Evolutionary conservation across 2,797 vertebrate genomes (phyloP).

Genomic region (Chiloscyllium punctatum): DNA sequence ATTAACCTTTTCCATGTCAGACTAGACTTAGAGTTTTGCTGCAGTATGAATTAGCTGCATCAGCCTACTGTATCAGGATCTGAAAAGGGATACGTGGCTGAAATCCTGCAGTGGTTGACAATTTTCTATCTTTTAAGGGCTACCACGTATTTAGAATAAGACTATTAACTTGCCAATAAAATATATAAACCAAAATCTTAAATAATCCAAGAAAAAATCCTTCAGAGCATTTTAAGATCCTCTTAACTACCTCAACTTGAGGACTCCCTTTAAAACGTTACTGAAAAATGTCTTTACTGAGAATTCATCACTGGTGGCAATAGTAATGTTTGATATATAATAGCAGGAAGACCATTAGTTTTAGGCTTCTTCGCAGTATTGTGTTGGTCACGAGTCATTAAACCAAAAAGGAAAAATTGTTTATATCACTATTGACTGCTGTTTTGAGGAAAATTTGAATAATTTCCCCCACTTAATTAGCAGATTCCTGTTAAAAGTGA

Average conservation of each 20-base stretch:
- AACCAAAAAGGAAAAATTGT: neutral
- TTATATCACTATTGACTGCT: neutral
- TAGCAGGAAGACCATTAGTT: neutral
- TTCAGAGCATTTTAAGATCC: neutral
- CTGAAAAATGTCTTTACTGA: neutral
- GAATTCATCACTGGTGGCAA: neutral
- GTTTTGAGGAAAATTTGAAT: too few species aligned
- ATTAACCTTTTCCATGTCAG: neutral
- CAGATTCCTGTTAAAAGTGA: neutral
- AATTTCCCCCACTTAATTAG: neutral
- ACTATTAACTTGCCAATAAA: neutral
- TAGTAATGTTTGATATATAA: neutral
- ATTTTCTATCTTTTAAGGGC: neutral
- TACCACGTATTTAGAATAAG: neutral
- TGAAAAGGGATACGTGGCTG: neutral
- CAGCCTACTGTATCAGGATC: neutral
- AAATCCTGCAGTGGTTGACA: neutral
- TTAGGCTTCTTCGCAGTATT: neutral
- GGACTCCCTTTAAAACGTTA: neutral
- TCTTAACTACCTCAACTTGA: neutral
- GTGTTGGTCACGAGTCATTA: neutral
- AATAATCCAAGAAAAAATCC: neutral
- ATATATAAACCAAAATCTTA: neutral
- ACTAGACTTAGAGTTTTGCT: neutral
- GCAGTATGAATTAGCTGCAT: neutral